A percentile compares a stretch with the other conserved stretches of the same genome.
Evolutionary conservation across 1,140 invertebrate species (phyloP).

Genomic region (Drosophila nebulosa): DNA sequence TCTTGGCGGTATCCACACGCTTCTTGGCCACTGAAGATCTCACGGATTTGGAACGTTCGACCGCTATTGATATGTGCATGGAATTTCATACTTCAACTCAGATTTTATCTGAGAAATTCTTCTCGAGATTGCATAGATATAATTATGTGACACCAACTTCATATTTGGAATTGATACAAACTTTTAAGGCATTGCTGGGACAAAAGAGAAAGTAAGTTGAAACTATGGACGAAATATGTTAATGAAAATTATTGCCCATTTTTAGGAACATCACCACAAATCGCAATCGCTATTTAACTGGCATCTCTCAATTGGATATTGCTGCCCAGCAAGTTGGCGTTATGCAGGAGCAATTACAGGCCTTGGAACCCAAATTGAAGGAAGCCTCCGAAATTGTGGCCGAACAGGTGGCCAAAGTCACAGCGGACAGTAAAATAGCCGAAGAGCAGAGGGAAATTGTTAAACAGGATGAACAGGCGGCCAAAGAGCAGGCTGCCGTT

Average conservation of each 20-base stretch:
- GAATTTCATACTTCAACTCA: slow-evolving; percentile 94
- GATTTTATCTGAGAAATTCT: slow-evolving; percentile 88
- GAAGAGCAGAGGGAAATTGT: slow-evolving; percentile 83
- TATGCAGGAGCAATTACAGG: slow-evolving; percentile 92
- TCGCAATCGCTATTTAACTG: slow-evolving; percentile 91
- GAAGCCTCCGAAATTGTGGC: slow-evolving; percentile 86
- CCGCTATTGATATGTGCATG: slow-evolving; percentile 94
- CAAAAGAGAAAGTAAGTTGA: slow-evolving; percentile 86
- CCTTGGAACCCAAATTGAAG: slow-evolving; percentile 93
- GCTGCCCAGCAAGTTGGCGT: slow-evolving; percentile 91
- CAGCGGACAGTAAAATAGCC: slow-evolving; percentile 85
- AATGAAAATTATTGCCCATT: neutral
- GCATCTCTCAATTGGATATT: slow-evolving; percentile 92
- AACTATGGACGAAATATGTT: neutral
- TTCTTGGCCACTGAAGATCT: slow-evolving; percentile 94
- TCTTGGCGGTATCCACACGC: slow-evolving; percentile 93
- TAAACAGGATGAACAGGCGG: slow-evolving; percentile 85
- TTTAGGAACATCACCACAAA: slow-evolving; percentile 82
- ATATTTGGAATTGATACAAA: slow-evolving; percentile 95
- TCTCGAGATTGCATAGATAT: slow-evolving; percentile 86
- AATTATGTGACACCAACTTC: slow-evolving; percentile 97
- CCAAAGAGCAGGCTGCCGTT: slow-evolving; percentile 87
- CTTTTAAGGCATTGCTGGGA: slow-evolving; percentile 91
- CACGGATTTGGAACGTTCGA: slow-evolving; percentile 85
- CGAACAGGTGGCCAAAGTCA: slow-evolving; percentile 86